Conservation (phyloP, 2,888 invertebrate genomes). For the Matsumyia berberina region DNA sequence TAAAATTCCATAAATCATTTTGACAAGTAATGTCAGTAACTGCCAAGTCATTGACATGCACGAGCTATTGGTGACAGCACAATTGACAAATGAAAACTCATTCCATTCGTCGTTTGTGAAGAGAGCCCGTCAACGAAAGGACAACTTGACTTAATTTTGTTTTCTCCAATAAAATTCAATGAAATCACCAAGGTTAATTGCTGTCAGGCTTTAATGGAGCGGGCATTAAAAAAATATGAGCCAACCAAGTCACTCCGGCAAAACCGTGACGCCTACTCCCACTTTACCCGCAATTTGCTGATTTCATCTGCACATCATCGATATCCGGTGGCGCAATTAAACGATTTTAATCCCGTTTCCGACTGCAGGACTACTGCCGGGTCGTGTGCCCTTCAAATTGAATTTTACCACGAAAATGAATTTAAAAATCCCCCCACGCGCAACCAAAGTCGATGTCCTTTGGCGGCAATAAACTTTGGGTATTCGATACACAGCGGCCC, state of each 20-base stretch:
- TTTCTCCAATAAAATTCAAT: background rate
- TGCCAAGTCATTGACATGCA: too few relatives aligned
- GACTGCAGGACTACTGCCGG: slow-evolving; percentile 3
- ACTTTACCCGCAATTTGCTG: background rate
- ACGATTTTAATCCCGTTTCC: slow-evolving; percentile 49
- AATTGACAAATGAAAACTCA: too few relatives aligned
- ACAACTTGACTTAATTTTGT: too few relatives aligned
- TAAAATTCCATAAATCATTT: too few relatives aligned
- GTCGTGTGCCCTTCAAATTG: slow-evolving; percentile 30
- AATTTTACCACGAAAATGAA: slow-evolving; percentile 50
- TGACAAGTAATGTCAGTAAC: too few relatives aligned
- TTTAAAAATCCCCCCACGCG: slow-evolving; percentile 1
- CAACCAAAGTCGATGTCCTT: slow-evolving; percentile 9
- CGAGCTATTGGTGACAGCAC: too few relatives aligned
- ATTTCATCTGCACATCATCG: slow-evolving; percentile 37
- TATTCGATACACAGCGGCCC: background rate
- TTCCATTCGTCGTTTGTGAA: too few relatives aligned
- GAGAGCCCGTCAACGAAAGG: too few relatives aligned
- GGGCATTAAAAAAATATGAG: background rate
- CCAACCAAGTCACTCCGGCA: too few relatives aligned
- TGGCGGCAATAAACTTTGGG: slow-evolving; percentile 21
- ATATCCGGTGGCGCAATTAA: slow-evolving; percentile 34
- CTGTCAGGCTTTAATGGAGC: background rate
- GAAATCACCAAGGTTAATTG: slow-evolving; percentile 9
- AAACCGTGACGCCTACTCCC: background rate